These are phyloP conservation scores for Drosophila jambulina DNA, from an alignment of 1,140 invertebrate genomes.

Conservation along the genomic window DNA sequence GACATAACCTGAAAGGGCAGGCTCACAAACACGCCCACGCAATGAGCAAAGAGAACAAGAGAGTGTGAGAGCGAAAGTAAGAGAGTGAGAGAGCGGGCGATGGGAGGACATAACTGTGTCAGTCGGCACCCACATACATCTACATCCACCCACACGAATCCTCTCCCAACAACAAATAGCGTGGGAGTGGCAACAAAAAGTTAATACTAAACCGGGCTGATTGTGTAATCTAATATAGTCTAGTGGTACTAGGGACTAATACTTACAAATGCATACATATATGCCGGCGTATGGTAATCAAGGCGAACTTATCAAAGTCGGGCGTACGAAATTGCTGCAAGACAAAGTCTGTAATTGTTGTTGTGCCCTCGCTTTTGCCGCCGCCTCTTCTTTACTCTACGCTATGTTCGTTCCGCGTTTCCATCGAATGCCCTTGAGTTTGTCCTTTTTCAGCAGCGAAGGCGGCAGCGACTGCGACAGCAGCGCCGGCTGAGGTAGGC, in stretches of 20 bases:
- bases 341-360: conserved; percentile 31
- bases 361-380: conserved; percentile 9
- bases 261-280: not conserved
- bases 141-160: conserved; percentile 15
- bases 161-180: conserved; percentile 33
- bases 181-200: conserved; percentile 42
- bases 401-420: conserved; percentile 34
- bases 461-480: conserved; percentile 11
- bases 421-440: conserved; percentile 74
- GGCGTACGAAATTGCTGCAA: conserved; percentile 34
- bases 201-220: conserved; percentile 23
- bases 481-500: conserved; percentile 18
- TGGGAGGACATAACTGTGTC: conserved; percentile 34
- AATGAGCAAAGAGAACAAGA: not conserved
- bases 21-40: conserved; percentile 27
- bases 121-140: conserved; percentile 6
- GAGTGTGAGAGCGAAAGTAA: not conserved
- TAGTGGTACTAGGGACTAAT: conserved; percentile 10
- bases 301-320: conserved; percentile 50
- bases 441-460: conserved; percentile 69
- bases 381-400: conserved; percentile 13
- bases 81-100: not conserved
- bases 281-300: conserved; percentile 40
- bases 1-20: conserved; percentile 44
- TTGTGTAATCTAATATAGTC: conserved; percentile 45